Base-by-base conservation (phyloP, 2,113 vertebrate species). In the Passer montanus region DNA sequence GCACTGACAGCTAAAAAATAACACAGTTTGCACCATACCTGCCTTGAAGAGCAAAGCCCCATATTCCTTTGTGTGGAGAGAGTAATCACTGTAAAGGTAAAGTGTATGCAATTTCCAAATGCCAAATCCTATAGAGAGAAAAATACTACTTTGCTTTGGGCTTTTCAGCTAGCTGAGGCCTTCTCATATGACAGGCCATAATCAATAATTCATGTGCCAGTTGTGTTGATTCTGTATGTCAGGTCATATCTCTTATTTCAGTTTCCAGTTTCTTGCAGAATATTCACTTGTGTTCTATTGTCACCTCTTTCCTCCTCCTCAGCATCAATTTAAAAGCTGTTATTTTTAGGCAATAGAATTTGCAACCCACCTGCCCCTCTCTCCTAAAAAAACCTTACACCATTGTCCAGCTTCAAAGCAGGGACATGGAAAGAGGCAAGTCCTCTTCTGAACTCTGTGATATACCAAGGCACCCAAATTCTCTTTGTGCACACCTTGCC, bases 121-220 rank as follows among this genome's bases (percentile, higher is more conserved):
- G 88, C 76, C 76, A 96, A 95, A 85, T 87, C 93, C 74, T 93
- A 80, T 68, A 87, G 53, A 94, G 80, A 87, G 93, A 93, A 96
- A 96, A 96, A 86, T 72, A 86, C 80, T 92, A 86, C 75, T 94
- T 94, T 93, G 43, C 82, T 88, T 55, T 94, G 52, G 76, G 68
- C 60, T 94, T 92, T 93, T 90, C 82, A 93, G 72, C 79, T 78
- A 60, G 47, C 88, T 92, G 87, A 90, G 76, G 64, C 52, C 50
- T 87, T 84, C 85, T 97, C 79, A 64, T 74, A 80, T 89, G 94
- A 90, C 95, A 97, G 73, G 85, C 85, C 72, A 60, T 95, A 96
- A 96, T 96, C 93, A 96, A 96, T 93, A 97, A 93, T 94, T 94
- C 95, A 96, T 94, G 85, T 86, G 68, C 83, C 56, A 75, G 88